Conservation (phyloP, 2,797 vertebrate genomes). For the Loriculus beryllinus region DNA sequence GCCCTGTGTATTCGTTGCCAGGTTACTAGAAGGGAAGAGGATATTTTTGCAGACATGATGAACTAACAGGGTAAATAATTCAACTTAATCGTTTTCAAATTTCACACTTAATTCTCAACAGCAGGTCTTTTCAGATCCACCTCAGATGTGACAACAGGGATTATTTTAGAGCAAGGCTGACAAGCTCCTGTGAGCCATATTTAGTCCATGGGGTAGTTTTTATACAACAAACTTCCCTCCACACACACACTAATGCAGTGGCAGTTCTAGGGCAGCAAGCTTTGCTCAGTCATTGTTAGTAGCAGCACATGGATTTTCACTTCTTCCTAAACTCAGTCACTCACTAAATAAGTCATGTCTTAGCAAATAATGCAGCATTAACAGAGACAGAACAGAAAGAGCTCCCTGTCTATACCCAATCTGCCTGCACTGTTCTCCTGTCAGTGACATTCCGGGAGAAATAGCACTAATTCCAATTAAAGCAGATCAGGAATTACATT, state of each 20-base stretch:
- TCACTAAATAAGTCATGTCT: background rate
- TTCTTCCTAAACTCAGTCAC: constrained; percentile 3
- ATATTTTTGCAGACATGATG: constrained; percentile 41
- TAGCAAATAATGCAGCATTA: background rate
- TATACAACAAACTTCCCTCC: background rate
- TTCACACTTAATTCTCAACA: constrained; percentile 43
- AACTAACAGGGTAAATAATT: constrained; percentile 60
- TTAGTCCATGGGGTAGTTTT: background rate
- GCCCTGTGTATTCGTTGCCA: constrained; percentile 32
- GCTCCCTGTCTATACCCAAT: background rate
- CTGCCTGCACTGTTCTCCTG: background rate
- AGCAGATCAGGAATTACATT: constrained; percentile 30
- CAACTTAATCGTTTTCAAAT: constrained; percentile 43
- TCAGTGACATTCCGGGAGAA: background rate
- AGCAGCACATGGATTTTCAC: background rate
- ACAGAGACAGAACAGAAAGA: background rate
- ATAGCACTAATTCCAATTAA: background rate
- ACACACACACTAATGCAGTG: background rate
- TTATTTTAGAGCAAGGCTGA: background rate
- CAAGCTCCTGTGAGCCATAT: background rate
- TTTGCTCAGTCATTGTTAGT: background rate
- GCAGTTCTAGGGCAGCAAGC: background rate
- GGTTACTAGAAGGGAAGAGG: constrained; percentile 33
- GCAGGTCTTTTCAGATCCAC: background rate
- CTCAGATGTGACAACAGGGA: background rate